Evolutionary conservation across 2,888 invertebrate genomes (phyloP).

Genomic region (Oligia fasciuncula): DNA sequence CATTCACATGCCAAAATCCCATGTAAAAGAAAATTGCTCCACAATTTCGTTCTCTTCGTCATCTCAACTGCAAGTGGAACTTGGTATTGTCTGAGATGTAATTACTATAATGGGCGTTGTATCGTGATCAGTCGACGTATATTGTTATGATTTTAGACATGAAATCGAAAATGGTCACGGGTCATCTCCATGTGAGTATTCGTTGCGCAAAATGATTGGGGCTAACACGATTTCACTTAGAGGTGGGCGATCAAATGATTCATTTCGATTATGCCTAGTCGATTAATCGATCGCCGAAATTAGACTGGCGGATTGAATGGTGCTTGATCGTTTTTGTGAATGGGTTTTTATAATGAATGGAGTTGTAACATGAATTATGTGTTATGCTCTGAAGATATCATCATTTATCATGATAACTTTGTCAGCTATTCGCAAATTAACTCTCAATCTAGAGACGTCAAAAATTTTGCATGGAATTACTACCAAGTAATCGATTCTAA

Average conservation of each 20-base stretch:
- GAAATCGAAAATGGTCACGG: slow-evolving; percentile 86
- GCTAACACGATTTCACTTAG: slow-evolving; percentile 82
- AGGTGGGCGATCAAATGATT: slow-evolving; percentile 67
- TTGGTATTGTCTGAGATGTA: slow-evolving; percentile 78
- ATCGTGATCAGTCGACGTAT: slow-evolving; percentile 84
- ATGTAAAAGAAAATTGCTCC: slow-evolving; percentile 43
- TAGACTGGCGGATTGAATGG: slow-evolving; percentile 56
- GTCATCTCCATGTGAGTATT: slow-evolving; percentile 81
- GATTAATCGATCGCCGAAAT: slow-evolving; percentile 68
- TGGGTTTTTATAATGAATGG: slow-evolving; percentile 59
- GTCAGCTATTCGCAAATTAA: slow-evolving; percentile 19
- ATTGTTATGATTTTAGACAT: slow-evolving; percentile 88
- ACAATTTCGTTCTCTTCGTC: slow-evolving; percentile 27
- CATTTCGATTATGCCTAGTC: slow-evolving; percentile 62
- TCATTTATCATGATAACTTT: slow-evolving; percentile 38
- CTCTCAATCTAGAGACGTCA: neutral
- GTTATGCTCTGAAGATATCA: slow-evolving; percentile 25
- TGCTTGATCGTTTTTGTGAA: slow-evolving; percentile 61
- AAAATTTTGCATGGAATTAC: neutral
- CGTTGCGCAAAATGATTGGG: slow-evolving; percentile 80
- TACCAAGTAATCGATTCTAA: neutral
- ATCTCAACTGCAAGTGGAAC: slow-evolving; percentile 68
- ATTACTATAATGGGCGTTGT: slow-evolving; percentile 85
- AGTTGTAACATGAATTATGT: slow-evolving; percentile 47
- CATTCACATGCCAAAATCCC: slow-evolving; percentile 62